Base-by-base conservation (phyloP, 2,888 invertebrate genomes). In the Sympetrum striolatum region DNA sequence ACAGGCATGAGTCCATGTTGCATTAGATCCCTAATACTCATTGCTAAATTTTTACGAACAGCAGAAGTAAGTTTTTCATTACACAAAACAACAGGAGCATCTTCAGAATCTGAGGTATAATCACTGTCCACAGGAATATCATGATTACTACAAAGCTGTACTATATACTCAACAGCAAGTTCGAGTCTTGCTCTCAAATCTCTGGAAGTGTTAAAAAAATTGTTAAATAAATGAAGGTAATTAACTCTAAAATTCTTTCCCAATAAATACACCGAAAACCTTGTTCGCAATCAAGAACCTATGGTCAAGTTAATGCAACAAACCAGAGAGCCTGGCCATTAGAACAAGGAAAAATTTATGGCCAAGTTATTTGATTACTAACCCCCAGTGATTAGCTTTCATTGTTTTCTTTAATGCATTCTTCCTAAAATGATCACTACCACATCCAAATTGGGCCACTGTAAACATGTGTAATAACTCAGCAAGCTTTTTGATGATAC, bases 101-200 rank as follows among this genome's bases (percentile, higher is more conserved):
- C 93, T 79, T 93, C 94, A 91, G 95, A 95, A 91, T 96, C 95
- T 58, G 95, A 95, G 14, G 94, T 94, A 92, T 95, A 95, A 91
- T 95, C 95, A 91, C 94, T 94, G 80, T 95, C 95, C 2, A 95
- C 95, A 91, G 95, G 93, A 93, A 96, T 94, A 91, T 94, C 96
- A 93, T 95, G 94, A 93, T 95, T 96, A 93, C 96, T 94, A 31
- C 96, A 96, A 90, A 96, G 95, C 92, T 97, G 96, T 37, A 94
- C 92, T 15, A 95, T 94, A 91, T 94, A 93, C 90, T 94, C 94
- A 90, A 98, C 96, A 0, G 98, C 97, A 93, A 99, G 95, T 94
- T 99, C 99, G 80, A 99, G 94, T 92, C 97, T 96, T 0, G 99
- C 99, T 92, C 99, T 95, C 90, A 99, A 94, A 94, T 99, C 99